Percentiles rank a stretch among this genome's conserved stretches.
Conservation (phyloP, 2,113 vertebrate species). For the Eonycteris spelaea region DNA sequence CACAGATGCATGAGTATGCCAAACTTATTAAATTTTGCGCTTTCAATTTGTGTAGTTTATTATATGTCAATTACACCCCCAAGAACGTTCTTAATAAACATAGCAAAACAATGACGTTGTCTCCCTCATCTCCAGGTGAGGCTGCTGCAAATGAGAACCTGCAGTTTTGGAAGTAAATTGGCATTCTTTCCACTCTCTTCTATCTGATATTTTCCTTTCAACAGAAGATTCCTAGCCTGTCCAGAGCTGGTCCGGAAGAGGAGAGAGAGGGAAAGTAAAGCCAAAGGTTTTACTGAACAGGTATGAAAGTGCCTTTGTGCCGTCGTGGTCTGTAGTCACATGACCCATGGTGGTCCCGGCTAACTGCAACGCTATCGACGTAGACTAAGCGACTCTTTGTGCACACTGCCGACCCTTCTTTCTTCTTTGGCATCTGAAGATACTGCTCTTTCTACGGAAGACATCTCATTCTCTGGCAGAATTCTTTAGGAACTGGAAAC, state of each 20-base stretch:
- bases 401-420: background rate
- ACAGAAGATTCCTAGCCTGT: background rate
- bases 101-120: background rate
- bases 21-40: background rate
- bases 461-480: background rate
- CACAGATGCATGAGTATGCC: background rate
- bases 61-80: background rate
- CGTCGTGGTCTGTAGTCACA: background rate
- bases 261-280: background rate
- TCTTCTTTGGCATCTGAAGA: background rate
- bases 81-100: background rate
- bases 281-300: background rate
- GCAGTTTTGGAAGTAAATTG: background rate
- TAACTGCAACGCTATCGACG: fast-evolving
- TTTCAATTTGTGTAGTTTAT: background rate
- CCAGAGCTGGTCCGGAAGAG: background rate
- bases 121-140: background rate
- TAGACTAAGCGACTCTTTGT: fast-evolving
- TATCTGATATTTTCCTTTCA: background rate
- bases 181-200: background rate
- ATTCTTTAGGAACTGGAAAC: background rate
- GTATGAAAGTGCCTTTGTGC: background rate
- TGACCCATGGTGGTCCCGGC: background rate
- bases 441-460: background rate
- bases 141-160: background rate